Percentiles rank a stretch among this genome's conserved stretches.
phyloP scores from a whole-genome alignment of 2,113 vertebrate species.

The Nibea coibor region DNA sequence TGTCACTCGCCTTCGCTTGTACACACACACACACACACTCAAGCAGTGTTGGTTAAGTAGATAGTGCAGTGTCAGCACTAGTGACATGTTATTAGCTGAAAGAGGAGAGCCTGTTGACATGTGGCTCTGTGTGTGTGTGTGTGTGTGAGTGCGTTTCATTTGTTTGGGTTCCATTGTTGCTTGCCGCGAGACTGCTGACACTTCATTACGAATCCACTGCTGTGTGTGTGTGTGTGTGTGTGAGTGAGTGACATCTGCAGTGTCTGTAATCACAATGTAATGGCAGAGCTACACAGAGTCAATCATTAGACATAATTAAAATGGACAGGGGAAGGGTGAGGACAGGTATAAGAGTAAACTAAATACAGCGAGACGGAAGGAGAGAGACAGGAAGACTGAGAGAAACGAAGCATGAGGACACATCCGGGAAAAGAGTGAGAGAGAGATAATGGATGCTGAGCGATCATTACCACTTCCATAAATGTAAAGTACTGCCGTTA shows the following conservation, averaged over 20 bases:
- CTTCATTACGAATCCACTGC: slow-evolving; percentile 54
- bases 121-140: slow-evolving; percentile 38
- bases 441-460: slow-evolving; percentile 42
- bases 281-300: slow-evolving; percentile 39
- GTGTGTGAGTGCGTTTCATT: slow-evolving; percentile 53
- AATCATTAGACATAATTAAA: slow-evolving; percentile 54
- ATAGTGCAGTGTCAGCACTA: slow-evolving; percentile 69
- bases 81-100: slow-evolving; percentile 72
- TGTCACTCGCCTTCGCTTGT: not conserved
- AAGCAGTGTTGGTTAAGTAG: slow-evolving; percentile 47
- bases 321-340: slow-evolving; percentile 28
- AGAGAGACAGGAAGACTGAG: not conserved
- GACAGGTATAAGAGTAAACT: slow-evolving; percentile 21
- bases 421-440: not conserved
- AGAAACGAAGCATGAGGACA: not conserved
- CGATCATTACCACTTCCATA: slow-evolving; percentile 66
- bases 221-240: slow-evolving; percentile 6
- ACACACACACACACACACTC: slow-evolving; percentile 3
- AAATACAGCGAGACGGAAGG: not conserved
- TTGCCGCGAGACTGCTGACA: slow-evolving; percentile 67
- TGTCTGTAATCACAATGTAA: slow-evolving; percentile 52
- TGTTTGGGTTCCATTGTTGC: slow-evolving; percentile 56
- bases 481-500: slow-evolving; percentile 66
- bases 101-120: slow-evolving; percentile 62
- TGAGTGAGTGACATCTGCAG: slow-evolving; percentile 37